These are phyloP conservation scores for Chrysodeixis includens DNA, from an alignment of 2,888 invertebrate species.

Conservation along the genomic window DNA sequence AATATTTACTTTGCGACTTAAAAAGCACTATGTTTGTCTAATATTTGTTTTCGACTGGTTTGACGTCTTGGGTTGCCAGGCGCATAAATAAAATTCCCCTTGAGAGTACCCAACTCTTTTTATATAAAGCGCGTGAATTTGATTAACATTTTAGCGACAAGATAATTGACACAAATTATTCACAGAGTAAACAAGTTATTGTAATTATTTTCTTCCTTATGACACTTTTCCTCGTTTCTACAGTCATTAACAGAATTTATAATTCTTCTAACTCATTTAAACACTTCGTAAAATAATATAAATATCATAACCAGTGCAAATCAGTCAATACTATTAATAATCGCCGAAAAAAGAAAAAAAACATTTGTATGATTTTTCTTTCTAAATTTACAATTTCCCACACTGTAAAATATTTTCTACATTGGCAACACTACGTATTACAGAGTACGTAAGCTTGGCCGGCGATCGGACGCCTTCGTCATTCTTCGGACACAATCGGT, in stretches of 20 bases:
- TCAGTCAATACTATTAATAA: no score
- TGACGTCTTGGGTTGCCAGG: slow-evolving; percentile 21
- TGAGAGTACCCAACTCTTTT: not conserved
- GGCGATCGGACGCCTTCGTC: slow-evolving; percentile 29
- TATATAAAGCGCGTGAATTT: not conserved
- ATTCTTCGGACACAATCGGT: slow-evolving; percentile 18
- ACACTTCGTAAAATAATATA: no score
- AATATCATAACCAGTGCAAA: no score
- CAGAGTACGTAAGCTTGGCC: slow-evolving; percentile 25
- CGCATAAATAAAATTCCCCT: slow-evolving; percentile 4
- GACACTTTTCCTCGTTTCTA: no score
- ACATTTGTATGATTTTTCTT: not conserved
- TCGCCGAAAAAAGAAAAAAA: no score
- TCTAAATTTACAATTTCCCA: not conserved
- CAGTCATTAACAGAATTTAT: no score
- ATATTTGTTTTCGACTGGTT: slow-evolving; percentile 16
- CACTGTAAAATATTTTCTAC: not conserved
- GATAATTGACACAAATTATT: not conserved
- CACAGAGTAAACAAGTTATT: no score
- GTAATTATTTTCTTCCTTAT: no score
- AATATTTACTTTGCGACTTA: slow-evolving; percentile 14
- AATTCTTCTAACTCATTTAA: no score
- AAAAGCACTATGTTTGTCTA: slow-evolving; percentile 35
- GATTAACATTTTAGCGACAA: not conserved
- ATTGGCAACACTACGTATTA: slow-evolving; percentile 24